A percentile compares a stretch with the other conserved stretches of the same genome.
Evolutionary conservation across 2,797 vertebrate genomes (phyloP).

Genomic region (Alfaro cultratus): DNA sequence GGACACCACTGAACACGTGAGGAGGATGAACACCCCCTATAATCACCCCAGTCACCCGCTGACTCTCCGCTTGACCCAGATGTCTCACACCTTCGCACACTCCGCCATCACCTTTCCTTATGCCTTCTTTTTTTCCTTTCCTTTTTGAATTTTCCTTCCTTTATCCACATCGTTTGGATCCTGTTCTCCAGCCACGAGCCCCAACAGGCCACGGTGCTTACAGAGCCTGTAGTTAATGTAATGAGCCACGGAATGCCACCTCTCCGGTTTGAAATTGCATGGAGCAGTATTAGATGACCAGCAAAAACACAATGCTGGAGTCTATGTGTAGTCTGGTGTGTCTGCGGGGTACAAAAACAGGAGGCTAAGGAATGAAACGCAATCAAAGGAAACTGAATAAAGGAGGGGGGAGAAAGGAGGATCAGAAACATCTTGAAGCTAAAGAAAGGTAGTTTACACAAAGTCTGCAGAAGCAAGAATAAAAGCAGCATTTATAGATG

Average conservation of each 20-base stretch:
- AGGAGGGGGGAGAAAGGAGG: neutral
- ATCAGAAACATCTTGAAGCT: neutral
- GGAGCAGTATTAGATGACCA: constrained; percentile 50
- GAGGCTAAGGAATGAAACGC: neutral
- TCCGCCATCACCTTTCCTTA: constrained; percentile 1
- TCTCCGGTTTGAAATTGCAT: constrained; percentile 47
- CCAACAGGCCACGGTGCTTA: constrained; percentile 54
- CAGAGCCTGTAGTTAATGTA: constrained; percentile 58
- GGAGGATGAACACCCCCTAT: constrained; percentile 64
- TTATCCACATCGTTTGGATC: constrained; percentile 47
- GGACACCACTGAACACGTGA: constrained; percentile 72
- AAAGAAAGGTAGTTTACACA: neutral
- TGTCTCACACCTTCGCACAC: constrained; percentile 54
- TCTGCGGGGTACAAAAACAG: constrained; percentile 1
- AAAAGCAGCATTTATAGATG: constrained; percentile 30
- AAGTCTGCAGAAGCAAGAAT: constrained; percentile 1
- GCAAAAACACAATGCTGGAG: constrained; percentile 33
- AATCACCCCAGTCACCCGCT: constrained; percentile 32
- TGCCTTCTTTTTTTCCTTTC: neutral
- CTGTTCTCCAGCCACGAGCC: constrained; percentile 65
- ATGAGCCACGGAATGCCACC: constrained; percentile 64
- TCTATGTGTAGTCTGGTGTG: constrained; percentile 1
- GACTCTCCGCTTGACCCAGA: constrained; percentile 71
- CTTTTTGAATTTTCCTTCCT: constrained; percentile 11
- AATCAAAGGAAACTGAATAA: neutral